phyloP scores from a whole-genome alignment of 2,888 invertebrate genomes.

The Ischnura elegans region DNA sequence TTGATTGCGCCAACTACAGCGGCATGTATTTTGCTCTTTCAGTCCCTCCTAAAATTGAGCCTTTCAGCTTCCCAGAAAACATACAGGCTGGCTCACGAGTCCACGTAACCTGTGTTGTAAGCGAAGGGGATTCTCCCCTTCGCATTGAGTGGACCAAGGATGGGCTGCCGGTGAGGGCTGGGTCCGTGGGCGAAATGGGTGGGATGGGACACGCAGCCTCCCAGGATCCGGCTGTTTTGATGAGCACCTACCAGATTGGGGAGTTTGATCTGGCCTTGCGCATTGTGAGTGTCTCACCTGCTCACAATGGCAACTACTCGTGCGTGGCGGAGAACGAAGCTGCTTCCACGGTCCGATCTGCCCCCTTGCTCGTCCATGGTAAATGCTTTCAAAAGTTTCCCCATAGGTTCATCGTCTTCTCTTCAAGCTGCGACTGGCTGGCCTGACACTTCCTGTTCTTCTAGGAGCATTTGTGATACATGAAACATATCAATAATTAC shows the following conservation, averaged over 20 bases:
- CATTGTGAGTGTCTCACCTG: slow-evolving; percentile 71
- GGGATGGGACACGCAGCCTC: slow-evolving; percentile 60
- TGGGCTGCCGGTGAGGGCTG: slow-evolving; percentile 65
- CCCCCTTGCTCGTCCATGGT: slow-evolving; percentile 72
- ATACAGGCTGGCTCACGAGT: slow-evolving; percentile 78
- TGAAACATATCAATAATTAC: neutral
- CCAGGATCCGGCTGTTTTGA: slow-evolving; percentile 69
- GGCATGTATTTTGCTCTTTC: slow-evolving; percentile 73
- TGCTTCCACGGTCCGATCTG: slow-evolving; percentile 69
- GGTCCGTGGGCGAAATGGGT: slow-evolving; percentile 51
- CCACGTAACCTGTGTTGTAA: slow-evolving; percentile 79
- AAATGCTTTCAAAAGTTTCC: slow-evolving; percentile 68
- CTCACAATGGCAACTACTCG: slow-evolving; percentile 74
- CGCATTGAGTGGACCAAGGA: slow-evolving; percentile 80
- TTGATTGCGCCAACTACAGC: slow-evolving; percentile 34
- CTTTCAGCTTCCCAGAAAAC: slow-evolving; percentile 78
- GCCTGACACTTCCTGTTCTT: slow-evolving; percentile 62
- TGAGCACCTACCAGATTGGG: slow-evolving; percentile 72
- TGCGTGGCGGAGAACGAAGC: slow-evolving; percentile 71
- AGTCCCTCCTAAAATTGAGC: slow-evolving; percentile 80
- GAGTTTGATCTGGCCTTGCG: slow-evolving; percentile 72
- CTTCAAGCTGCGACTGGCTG: slow-evolving; percentile 58
- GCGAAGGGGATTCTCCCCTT: slow-evolving; percentile 80
- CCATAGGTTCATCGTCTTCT: slow-evolving; percentile 56
- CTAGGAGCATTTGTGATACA: slow-evolving; percentile 30